Evolutionary conservation across 2,888 invertebrate genomes (phyloP).

Genomic region (Julus scanicus): DNA sequence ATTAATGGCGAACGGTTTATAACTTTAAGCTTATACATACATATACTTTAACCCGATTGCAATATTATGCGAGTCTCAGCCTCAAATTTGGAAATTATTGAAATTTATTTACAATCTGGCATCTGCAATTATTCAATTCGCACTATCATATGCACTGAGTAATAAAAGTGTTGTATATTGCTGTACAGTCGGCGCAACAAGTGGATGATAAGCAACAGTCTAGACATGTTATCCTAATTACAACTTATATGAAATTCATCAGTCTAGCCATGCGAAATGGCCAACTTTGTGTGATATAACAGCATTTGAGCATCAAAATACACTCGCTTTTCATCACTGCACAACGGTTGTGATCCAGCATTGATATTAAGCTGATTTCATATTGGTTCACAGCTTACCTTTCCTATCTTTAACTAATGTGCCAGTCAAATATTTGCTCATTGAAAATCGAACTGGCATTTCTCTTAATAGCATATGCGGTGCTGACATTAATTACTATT

Average conservation of each 20-base stretch:
- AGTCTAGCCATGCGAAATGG: background rate
- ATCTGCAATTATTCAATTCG: background rate
- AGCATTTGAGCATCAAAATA: background rate
- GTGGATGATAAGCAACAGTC: conserved; percentile 30
- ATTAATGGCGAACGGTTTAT: too few species aligned
- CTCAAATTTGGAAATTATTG: background rate
- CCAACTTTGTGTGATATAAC: background rate
- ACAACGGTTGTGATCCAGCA: background rate
- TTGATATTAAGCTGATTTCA: background rate
- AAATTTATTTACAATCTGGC: background rate
- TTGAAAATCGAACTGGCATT: background rate
- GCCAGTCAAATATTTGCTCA: background rate
- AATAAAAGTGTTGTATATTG: background rate
- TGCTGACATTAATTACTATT: background rate
- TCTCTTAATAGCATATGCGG: background rate
- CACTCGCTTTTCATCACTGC: background rate
- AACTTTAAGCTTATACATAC: too few species aligned
- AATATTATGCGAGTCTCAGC: background rate
- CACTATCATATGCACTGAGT: background rate
- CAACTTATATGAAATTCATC: conserved; percentile 23
- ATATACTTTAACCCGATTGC: too few species aligned
- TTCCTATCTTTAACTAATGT: background rate
- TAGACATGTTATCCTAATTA: conserved; percentile 15
- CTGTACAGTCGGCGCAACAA: background rate
- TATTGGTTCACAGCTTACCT: background rate